Evolutionary conservation across 2,113 vertebrate species (phyloP).

Genomic region (Terrapene triunguis): DNA sequence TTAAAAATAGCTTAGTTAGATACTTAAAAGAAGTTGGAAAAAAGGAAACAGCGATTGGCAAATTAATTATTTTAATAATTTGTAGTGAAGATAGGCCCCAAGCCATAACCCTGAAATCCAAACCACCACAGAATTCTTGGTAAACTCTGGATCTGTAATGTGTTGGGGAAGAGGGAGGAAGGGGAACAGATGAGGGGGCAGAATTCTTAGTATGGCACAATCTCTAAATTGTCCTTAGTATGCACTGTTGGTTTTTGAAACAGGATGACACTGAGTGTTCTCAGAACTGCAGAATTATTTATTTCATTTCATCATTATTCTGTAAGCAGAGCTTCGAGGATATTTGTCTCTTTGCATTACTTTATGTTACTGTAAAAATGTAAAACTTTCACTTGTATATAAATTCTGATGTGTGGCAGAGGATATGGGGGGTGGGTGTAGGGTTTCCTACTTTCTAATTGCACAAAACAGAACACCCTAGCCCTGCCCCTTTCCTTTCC

Average conservation of each 20-base stretch:
- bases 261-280: neutral
- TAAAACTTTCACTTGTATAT: neutral
- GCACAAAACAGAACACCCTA: no score
- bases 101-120: neutral
- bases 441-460: no score
- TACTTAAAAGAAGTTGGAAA: neutral
- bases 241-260: neutral
- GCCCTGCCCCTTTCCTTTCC: no score
- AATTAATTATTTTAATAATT: neutral
- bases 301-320: neutral
- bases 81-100: neutral
- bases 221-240: neutral
- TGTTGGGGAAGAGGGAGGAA: neutral
- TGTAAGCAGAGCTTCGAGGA: neutral
- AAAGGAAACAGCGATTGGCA: neutral
- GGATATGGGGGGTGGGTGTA: neutral
- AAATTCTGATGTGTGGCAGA: neutral
- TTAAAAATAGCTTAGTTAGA: neutral
- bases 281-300: neutral
- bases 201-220: neutral
- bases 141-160: neutral
- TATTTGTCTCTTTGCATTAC: neutral
- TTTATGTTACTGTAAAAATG: neutral
- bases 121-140: neutral
- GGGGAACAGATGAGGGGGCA: neutral